A percentile compares a stretch with the other conserved stretches of the same genome.
Evolutionary conservation across 1,140 invertebrate species (phyloP).

Genomic region (Hyles euphorbiae): DNA sequence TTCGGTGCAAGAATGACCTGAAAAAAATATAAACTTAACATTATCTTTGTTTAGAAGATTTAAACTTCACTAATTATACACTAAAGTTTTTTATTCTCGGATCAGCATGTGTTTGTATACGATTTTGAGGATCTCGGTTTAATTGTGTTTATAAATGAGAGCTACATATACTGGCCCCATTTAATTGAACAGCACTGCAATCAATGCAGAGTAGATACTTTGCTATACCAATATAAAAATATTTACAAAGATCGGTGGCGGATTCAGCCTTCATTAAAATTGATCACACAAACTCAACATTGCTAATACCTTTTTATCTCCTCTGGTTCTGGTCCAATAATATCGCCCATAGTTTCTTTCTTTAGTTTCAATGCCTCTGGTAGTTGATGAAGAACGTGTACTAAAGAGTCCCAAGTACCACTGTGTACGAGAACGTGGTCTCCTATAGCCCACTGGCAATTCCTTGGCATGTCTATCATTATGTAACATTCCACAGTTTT

Average conservation of each 20-base stretch:
- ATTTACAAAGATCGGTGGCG: no score
- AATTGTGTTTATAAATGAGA: no score
- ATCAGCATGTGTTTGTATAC: no score
- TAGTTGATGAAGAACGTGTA: slow-evolving; percentile 77
- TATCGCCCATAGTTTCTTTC: slow-evolving; percentile 57
- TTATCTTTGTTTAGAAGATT: not conserved
- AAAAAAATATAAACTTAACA: slow-evolving; percentile 11
- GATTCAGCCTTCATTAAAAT: no score
- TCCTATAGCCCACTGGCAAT: slow-evolving; percentile 30
- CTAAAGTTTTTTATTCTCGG: no score
- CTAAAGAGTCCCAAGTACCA: slow-evolving; percentile 75
- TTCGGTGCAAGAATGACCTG: slow-evolving; percentile 79
- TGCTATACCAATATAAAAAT: no score
- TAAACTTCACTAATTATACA: no score
- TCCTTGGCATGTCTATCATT: slow-evolving; percentile 50
- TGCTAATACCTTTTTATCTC: slow-evolving; percentile 26
- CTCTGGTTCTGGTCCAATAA: slow-evolving; percentile 13
- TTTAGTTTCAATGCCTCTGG: slow-evolving; percentile 75
- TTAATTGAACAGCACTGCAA: no score
- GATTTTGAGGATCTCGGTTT: no score
- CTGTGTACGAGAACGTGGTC: slow-evolving; percentile 79
- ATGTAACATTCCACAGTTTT: slow-evolving; percentile 86
- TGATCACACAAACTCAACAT: slow-evolving; percentile 1
- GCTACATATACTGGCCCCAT: no score
- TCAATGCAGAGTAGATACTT: no score